phyloP scores from a whole-genome alignment of 2,113 vertebrate genomes.

The Gnathonemus longibarbis region DNA sequence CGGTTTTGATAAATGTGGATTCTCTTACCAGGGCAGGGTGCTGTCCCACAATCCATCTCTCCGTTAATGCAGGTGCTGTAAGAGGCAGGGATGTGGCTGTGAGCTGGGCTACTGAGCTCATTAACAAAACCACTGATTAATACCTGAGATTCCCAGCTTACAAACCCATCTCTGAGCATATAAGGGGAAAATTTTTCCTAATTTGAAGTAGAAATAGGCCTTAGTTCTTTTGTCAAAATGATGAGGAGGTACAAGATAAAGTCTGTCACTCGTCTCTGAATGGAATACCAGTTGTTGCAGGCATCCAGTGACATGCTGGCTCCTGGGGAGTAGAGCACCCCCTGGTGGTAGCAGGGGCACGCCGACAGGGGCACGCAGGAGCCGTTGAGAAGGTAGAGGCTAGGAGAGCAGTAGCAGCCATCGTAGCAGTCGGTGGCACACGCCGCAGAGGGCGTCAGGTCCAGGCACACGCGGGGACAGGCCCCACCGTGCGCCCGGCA shows the following conservation, averaged over 20 bases:
- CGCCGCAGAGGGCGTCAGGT: constrained; percentile 61
- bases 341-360: constrained; percentile 71
- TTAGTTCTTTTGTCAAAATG: not conserved
- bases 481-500: constrained; percentile 61
- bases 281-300: constrained; percentile 79
- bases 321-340: constrained; percentile 49
- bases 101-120: not conserved
- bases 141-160: not conserved
- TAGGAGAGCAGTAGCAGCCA: constrained; percentile 68
- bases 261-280: not conserved
- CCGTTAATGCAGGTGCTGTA: constrained; percentile 72
- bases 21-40: constrained; percentile 66
- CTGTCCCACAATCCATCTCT: constrained; percentile 63
- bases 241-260: not conserved
- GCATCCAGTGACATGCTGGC: constrained; percentile 40
- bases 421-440: constrained; percentile 65
- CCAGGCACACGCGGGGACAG: constrained; percentile 71
- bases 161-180: not conserved
- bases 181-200: not conserved
- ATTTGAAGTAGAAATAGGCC: not conserved
- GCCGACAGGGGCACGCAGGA: constrained; percentile 57
- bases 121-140: not conserved
- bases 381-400: constrained; percentile 67
- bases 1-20: not conserved
- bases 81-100: not conserved